Evolutionary conservation across 2,113 vertebrate genomes (phyloP).

Genomic region (Calonectris borealis): DNA sequence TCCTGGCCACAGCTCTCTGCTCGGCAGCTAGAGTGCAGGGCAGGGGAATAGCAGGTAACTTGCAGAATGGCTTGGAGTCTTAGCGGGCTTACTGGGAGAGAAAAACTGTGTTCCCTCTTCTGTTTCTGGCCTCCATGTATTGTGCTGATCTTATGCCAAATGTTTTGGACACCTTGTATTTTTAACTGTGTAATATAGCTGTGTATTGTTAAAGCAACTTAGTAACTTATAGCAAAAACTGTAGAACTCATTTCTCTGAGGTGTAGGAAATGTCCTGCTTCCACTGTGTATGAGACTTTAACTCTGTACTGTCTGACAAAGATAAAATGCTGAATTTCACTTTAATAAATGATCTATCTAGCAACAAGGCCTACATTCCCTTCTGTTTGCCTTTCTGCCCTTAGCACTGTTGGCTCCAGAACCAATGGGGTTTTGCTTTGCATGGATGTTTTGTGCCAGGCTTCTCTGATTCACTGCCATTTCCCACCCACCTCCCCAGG

Average conservation of each 20-base stretch:
- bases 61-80: conserved; percentile 25
- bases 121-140: conserved; percentile 71
- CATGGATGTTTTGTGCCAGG: not conserved
- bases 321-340: conserved; percentile 66
- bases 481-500: not conserved
- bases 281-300: conserved; percentile 72
- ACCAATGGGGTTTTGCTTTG: not conserved
- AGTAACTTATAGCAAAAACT: conserved; percentile 69
- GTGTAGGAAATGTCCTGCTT: conserved; percentile 64
- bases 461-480: not conserved
- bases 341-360: conserved; percentile 79
- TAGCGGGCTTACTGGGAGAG: conserved; percentile 30
- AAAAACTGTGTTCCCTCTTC: conserved; percentile 68
- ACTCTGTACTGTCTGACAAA: conserved; percentile 70
- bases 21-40: not conserved
- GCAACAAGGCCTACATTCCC: conserved; percentile 32
- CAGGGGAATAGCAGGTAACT: not conserved
- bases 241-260: conserved; percentile 64
- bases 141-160: conserved; percentile 75
- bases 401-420: not conserved
- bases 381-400: conserved; percentile 10
- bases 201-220: conserved; percentile 74
- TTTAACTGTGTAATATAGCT: conserved; percentile 77
- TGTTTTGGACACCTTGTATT: conserved; percentile 75
- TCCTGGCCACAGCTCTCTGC: not conserved